phyloP scores from a whole-genome alignment of 37 sponge, comb jelly and placozoan genomes.

The Beroe forskalii region DNA sequence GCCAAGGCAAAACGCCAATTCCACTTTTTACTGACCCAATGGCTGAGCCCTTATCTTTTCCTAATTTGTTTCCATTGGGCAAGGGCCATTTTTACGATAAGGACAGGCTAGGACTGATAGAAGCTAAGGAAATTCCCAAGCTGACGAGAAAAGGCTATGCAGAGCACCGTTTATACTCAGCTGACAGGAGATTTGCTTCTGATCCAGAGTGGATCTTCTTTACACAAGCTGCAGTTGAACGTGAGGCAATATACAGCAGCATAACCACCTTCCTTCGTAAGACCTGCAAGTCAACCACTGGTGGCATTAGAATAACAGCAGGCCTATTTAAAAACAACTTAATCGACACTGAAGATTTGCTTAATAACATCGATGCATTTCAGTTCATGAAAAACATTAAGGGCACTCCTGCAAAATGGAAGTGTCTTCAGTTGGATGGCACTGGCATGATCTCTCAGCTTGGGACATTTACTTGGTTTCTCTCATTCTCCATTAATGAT shows the following conservation, averaged over 20 bases:
- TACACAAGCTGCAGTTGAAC: not conserved
- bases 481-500: conserved; percentile 27
- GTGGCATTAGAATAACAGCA: not conserved
- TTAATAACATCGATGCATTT: not conserved
- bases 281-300: not conserved
- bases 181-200: not conserved
- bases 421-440: not conserved
- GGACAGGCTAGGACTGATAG: not conserved
- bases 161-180: not conserved
- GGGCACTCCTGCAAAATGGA: conserved; percentile 34
- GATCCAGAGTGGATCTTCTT: conserved; percentile 32
- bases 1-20: conserved; percentile 20
- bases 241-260: not conserved
- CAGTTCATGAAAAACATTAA: conserved; percentile 42
- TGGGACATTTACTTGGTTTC: conserved; percentile 30
- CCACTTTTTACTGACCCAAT: not conserved
- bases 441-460: conserved; percentile 13
- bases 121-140: not conserved
- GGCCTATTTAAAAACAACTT: not conserved
- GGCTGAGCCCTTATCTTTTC: conserved; percentile 32
- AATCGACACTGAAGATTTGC: not conserved
- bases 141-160: not conserved
- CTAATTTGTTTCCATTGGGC: conserved; percentile 22
- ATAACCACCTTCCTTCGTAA: not conserved
- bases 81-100: conserved; percentile 42